Evolutionary conservation across 1,140 invertebrate species (phyloP), one percentile per base, ranked within the genome.

Genomic region (Drosophila ohnishii): DNA sequence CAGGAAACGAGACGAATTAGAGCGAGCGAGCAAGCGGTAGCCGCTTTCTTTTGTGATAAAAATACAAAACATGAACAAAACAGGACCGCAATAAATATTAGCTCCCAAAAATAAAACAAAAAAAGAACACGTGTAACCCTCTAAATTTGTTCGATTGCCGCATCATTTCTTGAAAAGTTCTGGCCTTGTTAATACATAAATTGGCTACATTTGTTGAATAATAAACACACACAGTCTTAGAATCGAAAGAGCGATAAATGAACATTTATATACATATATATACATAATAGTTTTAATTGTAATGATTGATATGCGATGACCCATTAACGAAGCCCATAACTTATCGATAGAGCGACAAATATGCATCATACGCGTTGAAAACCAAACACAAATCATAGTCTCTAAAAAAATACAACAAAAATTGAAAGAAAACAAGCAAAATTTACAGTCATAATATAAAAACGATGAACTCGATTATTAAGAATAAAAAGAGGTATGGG

Each of bases 331-430:
- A 55, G 44, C 55, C 45, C 45, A 60, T 66, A 64, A 57, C 19
- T 53, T 57, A 76, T 56, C 53, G 44, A 75, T 40, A 71, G 39
- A 64, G 63, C 28, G 35, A 67, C 48, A 65, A 63, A 53, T 53
- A 72, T 51, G 51, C 64, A 19, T 75, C 25, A 72, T 71, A 67
- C 65, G 25, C 72, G 53, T 61, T 48, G 25, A 73, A 74, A 81
- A 77, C 70, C 80, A 76, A 82, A 86, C 75, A 85, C 80, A 83
- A 88, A 88, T 88, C 83, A 86, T 86, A 86, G 82, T 79, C 69
- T 78, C 69, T 75, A 75, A 76, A 75, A 75, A 61, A 60, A 16
- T 22, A 63, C 25, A 30, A 61, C 45, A 9, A 22, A 22, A 13
- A 47, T 47, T 22, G 57, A 66, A 32, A 47, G 35, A 63, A 72